Percentiles rank a stretch among this genome's conserved stretches.
Conservation (phyloP, 1,140 invertebrate species). For the Medauroidea extradentata region DNA sequence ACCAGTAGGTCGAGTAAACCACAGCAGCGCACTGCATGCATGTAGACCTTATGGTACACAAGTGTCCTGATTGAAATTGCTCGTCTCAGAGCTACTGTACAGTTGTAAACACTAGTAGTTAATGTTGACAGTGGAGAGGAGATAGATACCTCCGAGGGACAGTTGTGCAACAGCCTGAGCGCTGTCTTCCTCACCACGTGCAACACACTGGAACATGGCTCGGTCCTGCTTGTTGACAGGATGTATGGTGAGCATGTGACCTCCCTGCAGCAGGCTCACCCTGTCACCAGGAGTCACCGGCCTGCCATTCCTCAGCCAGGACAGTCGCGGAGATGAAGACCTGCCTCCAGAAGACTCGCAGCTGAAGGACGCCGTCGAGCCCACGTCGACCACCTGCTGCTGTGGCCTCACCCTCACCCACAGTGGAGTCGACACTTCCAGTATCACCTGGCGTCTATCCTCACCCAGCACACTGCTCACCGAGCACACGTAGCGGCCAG, state of each 20-base stretch:
- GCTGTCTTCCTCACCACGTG: slow-evolving; percentile 70
- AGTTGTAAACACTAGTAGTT: too few relatives aligned
- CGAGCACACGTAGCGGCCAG: slow-evolving; percentile 73
- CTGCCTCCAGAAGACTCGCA: slow-evolving; percentile 69
- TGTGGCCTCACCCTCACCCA: slow-evolving; percentile 68
- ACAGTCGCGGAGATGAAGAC: slow-evolving; percentile 43
- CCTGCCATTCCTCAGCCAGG: slow-evolving; percentile 79
- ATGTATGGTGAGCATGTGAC: slow-evolving; percentile 55
- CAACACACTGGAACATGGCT: slow-evolving; percentile 87
- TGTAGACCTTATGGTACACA: too few relatives aligned
- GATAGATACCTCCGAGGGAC: slow-evolving; percentile 68
- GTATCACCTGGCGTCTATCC: slow-evolving; percentile 61
- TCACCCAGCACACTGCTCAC: slow-evolving; percentile 81
- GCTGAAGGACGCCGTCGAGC: slow-evolving; percentile 73
- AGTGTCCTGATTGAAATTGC: too few relatives aligned
- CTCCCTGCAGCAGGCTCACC: slow-evolving; percentile 22
- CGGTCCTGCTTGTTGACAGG: slow-evolving; percentile 69
- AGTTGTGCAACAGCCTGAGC: slow-evolving; percentile 79
- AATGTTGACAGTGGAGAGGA: too few relatives aligned
- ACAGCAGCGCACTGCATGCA: too few relatives aligned
- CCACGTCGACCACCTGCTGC: slow-evolving; percentile 76
- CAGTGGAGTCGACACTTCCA: slow-evolving; percentile 64
- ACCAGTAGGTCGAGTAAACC: too few relatives aligned
- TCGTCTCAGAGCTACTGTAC: too few relatives aligned
- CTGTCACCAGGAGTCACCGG: slow-evolving; percentile 49